phyloP scores from a whole-genome alignment of 2,797 vertebrate species.

The Botia almorhae region DNA sequence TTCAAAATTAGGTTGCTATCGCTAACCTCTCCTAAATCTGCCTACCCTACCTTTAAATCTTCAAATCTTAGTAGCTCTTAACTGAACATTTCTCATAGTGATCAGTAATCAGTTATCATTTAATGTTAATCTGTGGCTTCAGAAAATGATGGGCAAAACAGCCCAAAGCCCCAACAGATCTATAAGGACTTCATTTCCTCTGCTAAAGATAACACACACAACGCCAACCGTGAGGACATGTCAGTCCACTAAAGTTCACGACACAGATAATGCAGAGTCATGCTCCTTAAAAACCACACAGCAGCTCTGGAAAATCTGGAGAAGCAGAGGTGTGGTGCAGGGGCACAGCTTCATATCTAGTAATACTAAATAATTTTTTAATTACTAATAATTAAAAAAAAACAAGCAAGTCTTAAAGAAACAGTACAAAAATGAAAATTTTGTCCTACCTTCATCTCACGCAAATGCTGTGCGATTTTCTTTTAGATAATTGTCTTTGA shows the following conservation, averaged over 20 bases:
- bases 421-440: background rate
- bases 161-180: constrained; percentile 18
- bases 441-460: background rate
- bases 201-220: constrained; percentile 16
- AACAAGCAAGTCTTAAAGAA: background rate
- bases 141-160: background rate
- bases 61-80: background rate
- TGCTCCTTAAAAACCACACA: constrained; percentile 20
- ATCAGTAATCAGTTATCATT: background rate
- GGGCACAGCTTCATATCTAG: background rate
- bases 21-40: too few relatives aligned
- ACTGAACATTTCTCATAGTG: background rate
- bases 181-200: constrained; percentile 4
- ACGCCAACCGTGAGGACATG: constrained; percentile 2
- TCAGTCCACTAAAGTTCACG: constrained; percentile 14
- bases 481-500: too few relatives aligned
- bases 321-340: constrained; percentile 19
- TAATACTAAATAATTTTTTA: too few relatives aligned
- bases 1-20: too few relatives aligned
- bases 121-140: background rate
- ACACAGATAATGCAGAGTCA: constrained; percentile 29
- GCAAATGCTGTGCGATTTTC: too few relatives aligned
- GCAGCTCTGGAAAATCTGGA: constrained; percentile 15
- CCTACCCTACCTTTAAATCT: background rate
- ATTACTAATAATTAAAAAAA: too few relatives aligned